Conservation (phyloP, 2,888 invertebrate genomes). For the Apamea crenata region DNA sequence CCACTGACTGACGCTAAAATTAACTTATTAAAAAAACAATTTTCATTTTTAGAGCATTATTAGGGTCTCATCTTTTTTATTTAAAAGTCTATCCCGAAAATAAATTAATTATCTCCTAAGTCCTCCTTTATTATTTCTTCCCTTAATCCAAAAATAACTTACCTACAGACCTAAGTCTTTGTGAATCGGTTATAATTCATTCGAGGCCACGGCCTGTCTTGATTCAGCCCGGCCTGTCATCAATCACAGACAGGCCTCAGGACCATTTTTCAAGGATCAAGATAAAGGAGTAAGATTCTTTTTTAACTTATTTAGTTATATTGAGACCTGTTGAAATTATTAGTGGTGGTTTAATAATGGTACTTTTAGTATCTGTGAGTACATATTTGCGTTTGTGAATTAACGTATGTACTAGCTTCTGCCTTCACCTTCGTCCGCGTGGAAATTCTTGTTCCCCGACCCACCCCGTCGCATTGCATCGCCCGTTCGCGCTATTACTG, state of each 20-base stretch:
- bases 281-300: conserved; percentile 32
- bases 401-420: background rate
- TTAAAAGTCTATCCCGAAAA: background rate
- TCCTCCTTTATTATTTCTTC: conserved; percentile 1
- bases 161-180: background rate
- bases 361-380: background rate
- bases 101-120: background rate
- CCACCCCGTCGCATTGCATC: too few species aligned
- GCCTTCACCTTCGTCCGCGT: too few species aligned
- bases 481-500: too few species aligned
- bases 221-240: conserved; percentile 34
- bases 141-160: conserved; percentile 26
- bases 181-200: conserved; percentile 60
- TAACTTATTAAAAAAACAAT: background rate
- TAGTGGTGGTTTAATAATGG: background rate
- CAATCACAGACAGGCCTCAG: conserved; percentile 61
- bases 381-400: background rate
- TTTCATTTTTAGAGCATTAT: background rate
- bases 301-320: conserved; percentile 38
- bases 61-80: background rate
- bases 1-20: background rate
- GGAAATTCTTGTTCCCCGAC: too few species aligned
- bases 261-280: conserved; percentile 59
- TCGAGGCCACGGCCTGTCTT: conserved; percentile 36
- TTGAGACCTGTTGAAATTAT: conserved; percentile 48